Percentiles rank a stretch among this genome's conserved stretches.
Conservation (phyloP, 2,113 vertebrate genomes). For the Andinoacara biseriatus region DNA sequence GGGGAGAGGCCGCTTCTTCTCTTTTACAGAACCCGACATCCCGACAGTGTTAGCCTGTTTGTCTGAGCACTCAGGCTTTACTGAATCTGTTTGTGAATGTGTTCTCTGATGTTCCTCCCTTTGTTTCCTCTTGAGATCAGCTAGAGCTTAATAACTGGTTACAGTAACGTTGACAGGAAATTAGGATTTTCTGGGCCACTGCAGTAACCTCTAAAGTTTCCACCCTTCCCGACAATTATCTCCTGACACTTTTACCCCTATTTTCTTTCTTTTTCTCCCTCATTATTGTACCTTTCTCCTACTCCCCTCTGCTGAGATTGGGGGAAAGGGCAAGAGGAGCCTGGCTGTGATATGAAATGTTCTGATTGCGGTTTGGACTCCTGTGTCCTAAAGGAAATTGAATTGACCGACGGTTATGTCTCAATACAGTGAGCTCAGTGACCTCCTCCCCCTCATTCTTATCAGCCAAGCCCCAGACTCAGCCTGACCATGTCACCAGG, state of each 20-base stretch:
- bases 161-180: slow-evolving; percentile 57
- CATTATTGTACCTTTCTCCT: slow-evolving; percentile 14
- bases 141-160: slow-evolving; percentile 56
- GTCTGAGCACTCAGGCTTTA: slow-evolving; percentile 49
- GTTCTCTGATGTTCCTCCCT: slow-evolving; percentile 41
- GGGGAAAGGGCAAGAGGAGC: slow-evolving; percentile 61
- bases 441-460: slow-evolving; percentile 68
- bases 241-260: slow-evolving; percentile 3
- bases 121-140: slow-evolving; percentile 41
- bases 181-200: slow-evolving; percentile 56
- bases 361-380: slow-evolving; percentile 65
- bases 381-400: slow-evolving; percentile 74
- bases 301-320: slow-evolving; percentile 38
- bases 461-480: slow-evolving; percentile 69
- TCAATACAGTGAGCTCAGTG: slow-evolving; percentile 61
- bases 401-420: slow-evolving; percentile 68
- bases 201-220: slow-evolving; percentile 40
- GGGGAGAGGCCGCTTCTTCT: slow-evolving; percentile 53
- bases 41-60: slow-evolving; percentile 57
- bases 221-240: neutral
- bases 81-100: slow-evolving; percentile 51
- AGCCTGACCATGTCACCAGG: slow-evolving; percentile 10
- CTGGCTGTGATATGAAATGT: slow-evolving; percentile 69
- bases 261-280: neutral
- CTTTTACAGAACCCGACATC: slow-evolving; percentile 43